Evolutionary conservation across 2,113 vertebrate genomes (phyloP), one percentile per base, ranked within the genome.

Genomic region (Entelurus aequoreus): DNA sequence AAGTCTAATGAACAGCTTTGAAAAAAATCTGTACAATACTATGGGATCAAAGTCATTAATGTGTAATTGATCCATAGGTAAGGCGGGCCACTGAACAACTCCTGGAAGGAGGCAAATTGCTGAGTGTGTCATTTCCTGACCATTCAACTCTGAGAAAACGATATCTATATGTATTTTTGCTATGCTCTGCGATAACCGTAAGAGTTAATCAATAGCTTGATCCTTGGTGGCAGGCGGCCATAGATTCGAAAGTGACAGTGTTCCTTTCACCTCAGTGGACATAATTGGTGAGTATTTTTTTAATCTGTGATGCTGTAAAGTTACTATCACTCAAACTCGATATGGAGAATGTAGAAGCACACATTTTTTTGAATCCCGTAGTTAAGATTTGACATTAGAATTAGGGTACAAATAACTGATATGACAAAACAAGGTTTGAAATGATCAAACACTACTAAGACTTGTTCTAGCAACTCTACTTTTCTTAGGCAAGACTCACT

Each of bases 181-280:
- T 67, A 54, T 61, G 49, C 48, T 82, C 69, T 66, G 79, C 74
- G 76, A 69, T 70, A 75, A 59, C 64, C 62, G 71, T 69, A 79
- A 68, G 77, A 77, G 73, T 69, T 79, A 80, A 84, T 87, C 83
- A 72, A 84, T 83, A 76, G 37, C 46, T 57, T 77, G 79, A 85
- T 72, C 73, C 77, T 65, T 69, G 60, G 63, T 72, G 80, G 80
- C 77, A 69, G 69, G 74, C 14, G 66, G 68, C 49, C 60, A 63
- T 69, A 61, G 28, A 28, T 28, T 28, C 28, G 28, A 28, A 28
- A 28, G 28, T 28, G 28, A 28, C 28, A 28, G 28, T 28, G 28
- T 28, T 28, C 28, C 28, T 28, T 28, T 28, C 28, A 28, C 28
- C 28, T 28, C 28, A 28, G 28, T 28, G 28, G 28, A 28, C 28